Conservation (phyloP, 1,140 invertebrate genomes). For the Drosophila sturtevanti region DNA sequence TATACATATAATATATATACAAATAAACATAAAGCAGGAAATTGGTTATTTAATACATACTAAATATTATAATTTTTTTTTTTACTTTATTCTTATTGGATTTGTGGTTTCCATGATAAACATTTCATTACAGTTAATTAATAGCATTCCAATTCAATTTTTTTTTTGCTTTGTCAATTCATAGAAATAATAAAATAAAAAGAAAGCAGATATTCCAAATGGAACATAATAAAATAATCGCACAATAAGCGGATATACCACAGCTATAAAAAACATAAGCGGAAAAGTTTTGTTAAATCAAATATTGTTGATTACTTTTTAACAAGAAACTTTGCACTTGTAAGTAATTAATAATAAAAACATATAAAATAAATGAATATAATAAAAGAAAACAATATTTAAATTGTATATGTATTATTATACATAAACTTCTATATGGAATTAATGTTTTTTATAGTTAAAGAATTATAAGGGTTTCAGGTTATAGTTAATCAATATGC, state of each 20-base stretch:
- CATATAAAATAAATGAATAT: too few relatives aligned
- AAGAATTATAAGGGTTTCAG: too few relatives aligned
- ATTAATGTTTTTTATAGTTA: too few relatives aligned
- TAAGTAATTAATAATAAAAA: too few relatives aligned
- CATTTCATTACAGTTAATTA: conserved; percentile 14
- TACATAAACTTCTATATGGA: too few relatives aligned
- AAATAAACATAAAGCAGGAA: neutral
- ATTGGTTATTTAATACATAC: conserved; percentile 6
- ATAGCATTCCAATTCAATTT: neutral
- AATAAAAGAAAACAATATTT: too few relatives aligned
- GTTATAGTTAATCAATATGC: too few relatives aligned
- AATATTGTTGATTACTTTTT: too few relatives aligned
- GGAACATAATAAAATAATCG: neutral
- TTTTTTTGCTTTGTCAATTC: neutral
- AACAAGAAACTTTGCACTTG: too few relatives aligned
- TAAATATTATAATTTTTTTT: neutral
- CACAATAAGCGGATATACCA: conserved; percentile 1
- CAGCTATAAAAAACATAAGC: neutral
- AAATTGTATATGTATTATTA: too few relatives aligned
- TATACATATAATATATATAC: too few relatives aligned
- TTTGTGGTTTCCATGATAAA: conserved; percentile 5
- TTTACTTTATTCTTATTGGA: neutral
- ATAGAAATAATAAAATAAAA: neutral
- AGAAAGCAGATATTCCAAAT: neutral
- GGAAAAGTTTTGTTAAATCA: neutral